phyloP scores from a whole-genome alignment of 2,113 vertebrate species.

The Chroicocephalus ridibundus region DNA sequence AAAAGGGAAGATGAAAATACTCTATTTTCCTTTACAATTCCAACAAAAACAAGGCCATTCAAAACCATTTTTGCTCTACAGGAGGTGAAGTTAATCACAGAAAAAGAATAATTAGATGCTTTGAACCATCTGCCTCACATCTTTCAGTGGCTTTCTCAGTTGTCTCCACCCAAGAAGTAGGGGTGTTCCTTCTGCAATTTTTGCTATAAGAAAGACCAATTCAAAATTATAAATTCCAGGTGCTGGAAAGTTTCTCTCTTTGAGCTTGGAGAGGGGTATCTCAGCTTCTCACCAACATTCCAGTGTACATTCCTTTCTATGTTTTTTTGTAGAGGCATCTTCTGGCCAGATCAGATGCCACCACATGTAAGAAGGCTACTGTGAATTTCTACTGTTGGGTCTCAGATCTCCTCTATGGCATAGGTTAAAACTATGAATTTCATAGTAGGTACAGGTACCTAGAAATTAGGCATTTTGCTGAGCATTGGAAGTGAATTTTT shows the following conservation, averaged over 20 bases:
- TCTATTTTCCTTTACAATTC: conserved; percentile 6
- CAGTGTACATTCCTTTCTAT: accelerated
- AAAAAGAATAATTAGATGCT: not conserved
- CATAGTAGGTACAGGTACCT: not conserved
- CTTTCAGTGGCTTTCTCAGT: not conserved
- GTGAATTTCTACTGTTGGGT: not conserved
- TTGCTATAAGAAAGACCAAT: not conserved
- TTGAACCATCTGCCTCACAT: not conserved
- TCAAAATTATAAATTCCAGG: not conserved
- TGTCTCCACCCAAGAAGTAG: not conserved
- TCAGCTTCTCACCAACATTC: not conserved
- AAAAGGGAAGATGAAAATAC: conserved; percentile 54
- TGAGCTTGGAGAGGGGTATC: not conserved
- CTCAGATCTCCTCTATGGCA: not conserved
- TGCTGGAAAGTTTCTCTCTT: not conserved
- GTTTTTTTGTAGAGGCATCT: not conserved
- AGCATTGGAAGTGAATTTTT: not conserved
- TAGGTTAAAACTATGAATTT: not conserved
- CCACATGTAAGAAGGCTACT: not conserved
- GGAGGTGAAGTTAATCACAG: not conserved
- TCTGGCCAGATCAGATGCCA: not conserved
- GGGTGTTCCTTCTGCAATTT: not conserved
- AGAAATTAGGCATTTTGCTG: not conserved
- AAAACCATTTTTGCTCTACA: not conserved
- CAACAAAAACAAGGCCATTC: conserved; percentile 49